Conservation (phyloP, 2,888 invertebrate genomes). For the Cecidostiba fungosa region DNA sequence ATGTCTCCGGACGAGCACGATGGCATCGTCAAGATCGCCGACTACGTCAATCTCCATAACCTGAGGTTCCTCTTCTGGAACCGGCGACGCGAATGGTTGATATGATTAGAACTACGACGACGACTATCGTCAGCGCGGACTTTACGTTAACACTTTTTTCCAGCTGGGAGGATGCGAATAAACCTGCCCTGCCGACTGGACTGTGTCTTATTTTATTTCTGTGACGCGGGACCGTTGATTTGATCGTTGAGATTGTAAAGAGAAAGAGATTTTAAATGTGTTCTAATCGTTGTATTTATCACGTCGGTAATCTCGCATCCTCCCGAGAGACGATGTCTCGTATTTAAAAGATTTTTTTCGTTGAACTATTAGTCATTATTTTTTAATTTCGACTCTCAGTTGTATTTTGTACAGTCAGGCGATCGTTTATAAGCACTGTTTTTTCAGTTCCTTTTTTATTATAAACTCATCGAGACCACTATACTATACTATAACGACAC, state of each 20-base stretch:
- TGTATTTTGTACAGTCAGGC: slow-evolving; percentile 52
- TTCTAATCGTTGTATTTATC: slow-evolving; percentile 30
- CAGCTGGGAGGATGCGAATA: background rate
- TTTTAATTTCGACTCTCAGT: slow-evolving; percentile 46
- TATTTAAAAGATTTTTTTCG: slow-evolving; percentile 15
- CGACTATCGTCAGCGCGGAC: background rate
- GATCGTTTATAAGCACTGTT: slow-evolving; percentile 39
- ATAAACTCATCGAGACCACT: slow-evolving; percentile 38
- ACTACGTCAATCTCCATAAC: slow-evolving; percentile 76
- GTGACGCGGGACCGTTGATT: background rate
- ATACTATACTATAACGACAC: background rate
- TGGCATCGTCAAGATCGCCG: slow-evolving; percentile 76
- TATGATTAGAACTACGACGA: slow-evolving; percentile 67
- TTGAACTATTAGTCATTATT: slow-evolving; percentile 48
- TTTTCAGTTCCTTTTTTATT: slow-evolving; percentile 45
- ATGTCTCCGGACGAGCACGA: slow-evolving; percentile 70
- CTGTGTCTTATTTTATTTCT: background rate
- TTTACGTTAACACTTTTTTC: background rate
- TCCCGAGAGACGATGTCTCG: slow-evolving; percentile 16
- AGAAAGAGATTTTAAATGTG: background rate
- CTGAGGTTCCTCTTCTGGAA: slow-evolving; percentile 77
- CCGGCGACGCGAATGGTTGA: slow-evolving; percentile 77
- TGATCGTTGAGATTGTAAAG: background rate
- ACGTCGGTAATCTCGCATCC: slow-evolving; percentile 42
- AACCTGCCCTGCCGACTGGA: background rate